Percentiles rank a stretch among this genome's conserved stretches.
These are phyloP conservation scores for Drosophila merina DNA, from an alignment of 2,888 invertebrate species.

Conservation along the genomic window DNA sequence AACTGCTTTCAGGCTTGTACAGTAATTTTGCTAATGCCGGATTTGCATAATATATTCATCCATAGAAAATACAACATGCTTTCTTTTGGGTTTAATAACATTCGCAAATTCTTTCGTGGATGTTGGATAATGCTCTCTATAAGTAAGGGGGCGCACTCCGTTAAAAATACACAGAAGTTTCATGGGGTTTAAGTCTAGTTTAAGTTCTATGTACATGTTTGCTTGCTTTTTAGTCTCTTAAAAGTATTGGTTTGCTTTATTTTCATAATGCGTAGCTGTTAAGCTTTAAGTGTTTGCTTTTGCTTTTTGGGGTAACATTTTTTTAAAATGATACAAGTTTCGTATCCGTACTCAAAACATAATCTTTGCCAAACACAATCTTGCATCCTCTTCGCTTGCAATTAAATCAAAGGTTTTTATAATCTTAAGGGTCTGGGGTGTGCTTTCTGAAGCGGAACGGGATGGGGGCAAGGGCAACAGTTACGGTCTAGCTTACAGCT, in stretches of 20 bases:
- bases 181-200: slow-evolving; percentile 32
- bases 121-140: slow-evolving; percentile 26
- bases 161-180: slow-evolving; percentile 30
- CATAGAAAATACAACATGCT: slow-evolving; percentile 52
- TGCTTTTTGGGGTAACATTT: slow-evolving; percentile 43
- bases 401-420: no score
- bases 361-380: slow-evolving; percentile 16
- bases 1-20: slow-evolving; percentile 44
- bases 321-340: slow-evolving; percentile 55
- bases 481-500: slow-evolving; percentile 72
- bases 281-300: slow-evolving; percentile 5
- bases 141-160: slow-evolving; percentile 20
- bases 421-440: neutral
- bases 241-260: slow-evolving; percentile 46
- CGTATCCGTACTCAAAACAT: neutral
- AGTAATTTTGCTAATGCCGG: slow-evolving; percentile 67
- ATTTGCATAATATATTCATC: slow-evolving; percentile 22
- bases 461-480: slow-evolving; percentile 25
- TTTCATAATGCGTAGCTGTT: slow-evolving; percentile 31
- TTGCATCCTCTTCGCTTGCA: neutral
- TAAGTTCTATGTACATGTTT: slow-evolving; percentile 30
- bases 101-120: slow-evolving; percentile 43
- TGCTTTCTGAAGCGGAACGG: neutral
- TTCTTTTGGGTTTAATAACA: slow-evolving; percentile 60
- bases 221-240: slow-evolving; percentile 28